Percentiles rank a stretch among this genome's conserved stretches.
These are phyloP conservation scores for Byasa hedistus DNA, from an alignment of 2,888 invertebrate species.

Conservation along the genomic window DNA sequence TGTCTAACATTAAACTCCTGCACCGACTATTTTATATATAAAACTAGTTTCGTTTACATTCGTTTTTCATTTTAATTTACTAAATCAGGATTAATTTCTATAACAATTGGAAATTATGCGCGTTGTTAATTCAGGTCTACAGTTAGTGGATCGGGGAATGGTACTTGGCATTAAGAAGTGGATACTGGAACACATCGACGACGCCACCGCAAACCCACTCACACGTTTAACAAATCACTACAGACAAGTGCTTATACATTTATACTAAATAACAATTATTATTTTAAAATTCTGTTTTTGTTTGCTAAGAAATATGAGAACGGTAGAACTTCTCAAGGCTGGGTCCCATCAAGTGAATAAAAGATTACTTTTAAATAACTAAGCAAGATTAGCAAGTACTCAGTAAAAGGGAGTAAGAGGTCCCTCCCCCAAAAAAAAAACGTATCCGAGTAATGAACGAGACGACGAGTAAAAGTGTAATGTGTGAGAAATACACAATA, in stretches of 20 bases:
- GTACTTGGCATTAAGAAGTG: background rate
- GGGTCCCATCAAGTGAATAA: background rate
- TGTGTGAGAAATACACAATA: too few relatives aligned
- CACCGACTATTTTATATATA: too few relatives aligned
- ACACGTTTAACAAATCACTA: background rate
- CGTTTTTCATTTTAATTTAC: too few relatives aligned
- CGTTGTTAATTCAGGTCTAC: background rate
- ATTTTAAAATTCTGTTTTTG: background rate
- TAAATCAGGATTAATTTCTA: too few relatives aligned
- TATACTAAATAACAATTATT: background rate
- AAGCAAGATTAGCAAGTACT: background rate
- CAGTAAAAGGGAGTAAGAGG: too few relatives aligned
- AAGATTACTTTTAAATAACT: constrained; percentile 7
- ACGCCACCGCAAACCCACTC: background rate
- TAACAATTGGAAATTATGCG: background rate
- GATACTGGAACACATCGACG: background rate
- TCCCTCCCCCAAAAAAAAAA: too few relatives aligned
- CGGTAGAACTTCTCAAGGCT: background rate
- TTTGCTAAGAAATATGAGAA: too few relatives aligned
- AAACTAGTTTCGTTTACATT: too few relatives aligned
- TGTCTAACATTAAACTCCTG: too few relatives aligned
- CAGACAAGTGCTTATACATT: background rate
- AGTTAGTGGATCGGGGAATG: background rate
- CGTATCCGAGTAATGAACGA: too few relatives aligned
- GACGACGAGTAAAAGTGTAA: too few relatives aligned